Evolutionary conservation across 2,797 vertebrate genomes (phyloP).

Genomic region (Poeciliopsis infans): DNA sequence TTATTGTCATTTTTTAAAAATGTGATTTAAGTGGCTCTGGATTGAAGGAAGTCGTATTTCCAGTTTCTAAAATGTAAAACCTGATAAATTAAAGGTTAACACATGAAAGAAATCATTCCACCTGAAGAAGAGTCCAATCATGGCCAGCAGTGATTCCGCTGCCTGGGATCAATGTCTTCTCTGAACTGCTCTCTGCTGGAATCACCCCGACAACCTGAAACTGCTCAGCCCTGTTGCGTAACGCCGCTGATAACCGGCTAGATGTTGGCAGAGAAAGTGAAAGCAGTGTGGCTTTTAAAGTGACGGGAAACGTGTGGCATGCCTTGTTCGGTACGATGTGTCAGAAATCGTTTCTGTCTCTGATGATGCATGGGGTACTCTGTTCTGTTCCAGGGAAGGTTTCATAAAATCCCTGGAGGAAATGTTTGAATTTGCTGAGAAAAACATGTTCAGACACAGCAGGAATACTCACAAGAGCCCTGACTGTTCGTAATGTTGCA

Average conservation of each 20-base stretch:
- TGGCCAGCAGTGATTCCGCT: not conserved
- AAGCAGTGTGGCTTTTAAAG: not conserved
- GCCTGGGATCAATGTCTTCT: not conserved
- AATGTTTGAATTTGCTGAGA: constrained; percentile 5
- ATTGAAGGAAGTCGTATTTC: not conserved
- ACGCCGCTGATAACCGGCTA: constrained; percentile 10
- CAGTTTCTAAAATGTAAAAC: not conserved
- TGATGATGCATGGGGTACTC: not conserved
- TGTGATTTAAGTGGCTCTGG: not conserved
- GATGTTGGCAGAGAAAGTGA: constrained; percentile 14
- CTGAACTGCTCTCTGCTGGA: not conserved
- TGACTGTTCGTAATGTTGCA: not conserved
- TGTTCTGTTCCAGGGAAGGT: not conserved
- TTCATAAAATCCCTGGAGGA: constrained; percentile 13
- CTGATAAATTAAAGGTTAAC: not conserved
- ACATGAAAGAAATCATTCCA: not conserved
- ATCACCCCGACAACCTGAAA: not conserved
- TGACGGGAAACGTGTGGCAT: not conserved
- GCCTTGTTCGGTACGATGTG: not conserved
- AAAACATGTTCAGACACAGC: not conserved
- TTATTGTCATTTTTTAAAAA: not conserved
- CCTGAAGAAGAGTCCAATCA: not conserved
- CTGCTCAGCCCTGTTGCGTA: not conserved
- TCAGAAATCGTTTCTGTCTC: constrained; percentile 5
- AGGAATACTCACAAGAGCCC: not conserved